Conservation (phyloP, 1,140 invertebrate species). For the Hylyphantes graminicola region DNA sequence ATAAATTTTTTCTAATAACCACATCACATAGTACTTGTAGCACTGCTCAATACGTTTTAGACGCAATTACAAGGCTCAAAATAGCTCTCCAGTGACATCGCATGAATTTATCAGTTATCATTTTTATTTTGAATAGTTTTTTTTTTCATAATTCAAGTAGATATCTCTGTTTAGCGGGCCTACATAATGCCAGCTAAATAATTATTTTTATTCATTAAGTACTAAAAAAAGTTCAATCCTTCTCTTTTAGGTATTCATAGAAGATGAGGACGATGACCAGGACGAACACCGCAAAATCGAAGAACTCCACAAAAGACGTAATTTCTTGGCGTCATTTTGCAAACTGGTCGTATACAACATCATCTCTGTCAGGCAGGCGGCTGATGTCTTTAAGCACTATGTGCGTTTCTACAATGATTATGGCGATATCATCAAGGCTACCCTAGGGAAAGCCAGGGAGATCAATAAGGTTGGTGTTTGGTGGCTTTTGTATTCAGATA, state of each 20-base stretch:
- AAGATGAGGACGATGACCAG: slow-evolving; percentile 76
- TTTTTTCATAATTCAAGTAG: too few species aligned
- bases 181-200: not conserved
- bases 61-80: too few species aligned
- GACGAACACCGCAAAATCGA: slow-evolving; percentile 96
- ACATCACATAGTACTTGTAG: not conserved
- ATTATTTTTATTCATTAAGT: not conserved
- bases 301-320: slow-evolving; percentile 93
- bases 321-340: slow-evolving; percentile 95
- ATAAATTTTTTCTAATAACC: not conserved
- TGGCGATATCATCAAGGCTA: slow-evolving; percentile 99
- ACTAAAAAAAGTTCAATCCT: slow-evolving; percentile 50
- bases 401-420: slow-evolving; percentile 99
- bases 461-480: slow-evolving; percentile 81
- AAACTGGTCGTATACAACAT: slow-evolving; percentile 98
- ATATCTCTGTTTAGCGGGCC: too few species aligned
- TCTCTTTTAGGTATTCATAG: slow-evolving; percentile 46
- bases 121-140: too few species aligned
- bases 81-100: too few species aligned
- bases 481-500: too few species aligned
- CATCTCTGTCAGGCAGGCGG: slow-evolving; percentile 87
- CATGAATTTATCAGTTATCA: too few species aligned
- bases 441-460: slow-evolving; percentile 94
- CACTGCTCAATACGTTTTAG: not conserved
- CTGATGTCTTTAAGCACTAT: slow-evolving; percentile 97